Conservation (phyloP, 2,888 invertebrate genomes). For the Seira sanloemensis region DNA sequence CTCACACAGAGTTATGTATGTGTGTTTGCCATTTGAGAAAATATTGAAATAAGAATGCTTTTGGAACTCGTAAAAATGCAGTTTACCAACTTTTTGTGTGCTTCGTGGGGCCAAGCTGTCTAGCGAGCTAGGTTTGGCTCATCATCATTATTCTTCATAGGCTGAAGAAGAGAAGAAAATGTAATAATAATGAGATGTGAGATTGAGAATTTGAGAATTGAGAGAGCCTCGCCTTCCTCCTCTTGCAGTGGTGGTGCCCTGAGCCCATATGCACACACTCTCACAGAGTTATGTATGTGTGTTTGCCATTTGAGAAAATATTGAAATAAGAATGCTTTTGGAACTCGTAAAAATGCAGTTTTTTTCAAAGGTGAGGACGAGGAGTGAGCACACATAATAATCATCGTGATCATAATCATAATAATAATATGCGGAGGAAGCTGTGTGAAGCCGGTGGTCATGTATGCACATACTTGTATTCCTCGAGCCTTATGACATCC, state of each 20-base stretch:
- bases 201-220: too few species aligned
- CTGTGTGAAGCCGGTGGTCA: slow-evolving; percentile 1
- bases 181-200: too few species aligned
- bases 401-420: not conserved
- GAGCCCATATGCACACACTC: not conserved
- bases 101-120: slow-evolving; percentile 69
- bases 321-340: not conserved
- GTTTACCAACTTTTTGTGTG: not conserved
- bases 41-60: not conserved
- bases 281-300: not conserved
- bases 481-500: not conserved
- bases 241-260: slow-evolving; percentile 10
- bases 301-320: not conserved
- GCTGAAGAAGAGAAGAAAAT: too few species aligned
- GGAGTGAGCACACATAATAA: not conserved
- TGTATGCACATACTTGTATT: too few species aligned
- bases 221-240: slow-evolving; percentile 36
- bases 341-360: not conserved
- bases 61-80: not conserved
- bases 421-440: not conserved
- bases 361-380: not conserved
- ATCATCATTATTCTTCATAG: slow-evolving; percentile 37
- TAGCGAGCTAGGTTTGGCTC: slow-evolving; percentile 62
- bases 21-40: not conserved
- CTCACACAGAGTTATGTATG: not conserved